Base-by-base conservation (phyloP, 2,113 vertebrate genomes). In the Pandion haliaetus region DNA sequence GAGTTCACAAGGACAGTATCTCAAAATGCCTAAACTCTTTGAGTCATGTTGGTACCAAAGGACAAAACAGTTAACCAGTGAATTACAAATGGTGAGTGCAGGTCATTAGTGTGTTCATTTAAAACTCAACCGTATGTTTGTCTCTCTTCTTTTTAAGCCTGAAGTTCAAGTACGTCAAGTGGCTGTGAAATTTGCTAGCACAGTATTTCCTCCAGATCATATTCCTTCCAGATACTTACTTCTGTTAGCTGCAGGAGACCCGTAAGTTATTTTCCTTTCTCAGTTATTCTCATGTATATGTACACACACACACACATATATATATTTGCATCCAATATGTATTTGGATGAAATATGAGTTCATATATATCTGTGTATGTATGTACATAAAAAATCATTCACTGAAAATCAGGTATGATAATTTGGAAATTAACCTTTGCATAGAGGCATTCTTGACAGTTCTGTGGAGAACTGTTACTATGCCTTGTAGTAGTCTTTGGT, bases 101-200 rank as follows among this genome's bases (percentile, higher is more conserved):
- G 49, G 44, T 79, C 17, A 12, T 63, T 52, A 36, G 3, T 45
- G 13, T 44, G 16, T 65, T 91, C 6, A 9, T 94, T 92, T 89
- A 72, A 95, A 93, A 67, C 28, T 90, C 36, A 84, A 38, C 47
- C 8, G 2, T 83, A 13, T 66, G 14, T 80, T 88, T 88, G 7
- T 96, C 20, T 96, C 49, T 91, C 19, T 92, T 93, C 54, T 83
- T 52, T 90, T 95, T 40, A 97, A 99, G 99, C 99, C 99, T 61
- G 99, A 99, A 98, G 99, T 99, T 86, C 99, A 99, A 97, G 99
- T 99, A 88, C 99, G 99, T 36, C 99, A 99, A 94, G 99, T 99
- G 93, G 99, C 99, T 63, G 99, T 99, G 98, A 99, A 99, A 96
- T 99, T 99, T 96, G 99, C 99, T 93, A 99, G 99, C 95, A 99